These are phyloP conservation scores for Pelodiscus sinensis DNA, from an alignment of 2,113 vertebrate species.

Conservation along the genomic window DNA sequence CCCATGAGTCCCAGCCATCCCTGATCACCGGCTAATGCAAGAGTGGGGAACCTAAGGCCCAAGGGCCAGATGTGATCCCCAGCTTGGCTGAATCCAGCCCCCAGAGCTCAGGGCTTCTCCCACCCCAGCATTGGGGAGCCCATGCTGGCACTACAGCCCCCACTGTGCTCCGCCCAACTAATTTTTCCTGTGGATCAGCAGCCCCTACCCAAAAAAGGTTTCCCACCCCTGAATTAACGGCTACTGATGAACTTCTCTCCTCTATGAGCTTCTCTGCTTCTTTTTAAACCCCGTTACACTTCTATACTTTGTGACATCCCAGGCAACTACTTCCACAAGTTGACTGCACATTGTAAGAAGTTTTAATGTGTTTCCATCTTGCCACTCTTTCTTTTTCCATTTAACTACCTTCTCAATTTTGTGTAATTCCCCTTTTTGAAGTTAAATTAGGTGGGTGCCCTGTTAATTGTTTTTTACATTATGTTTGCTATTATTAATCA, in stretches of 20 bases:
- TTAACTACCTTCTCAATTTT: background rate
- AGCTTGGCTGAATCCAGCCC: too few species aligned
- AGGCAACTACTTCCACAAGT: background rate
- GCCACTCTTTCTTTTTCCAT: background rate
- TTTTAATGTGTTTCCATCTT: background rate
- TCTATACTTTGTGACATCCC: background rate
- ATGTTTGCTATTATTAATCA: background rate
- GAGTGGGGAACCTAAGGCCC: too few species aligned
- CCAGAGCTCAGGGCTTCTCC: too few species aligned
- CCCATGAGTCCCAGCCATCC: too few species aligned
- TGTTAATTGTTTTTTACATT: background rate
- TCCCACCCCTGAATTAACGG: background rate
- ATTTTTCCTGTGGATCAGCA: too few species aligned
- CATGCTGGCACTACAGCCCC: too few species aligned
- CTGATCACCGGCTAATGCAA: too few species aligned
- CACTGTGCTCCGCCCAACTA: too few species aligned
- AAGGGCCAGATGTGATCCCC: too few species aligned
- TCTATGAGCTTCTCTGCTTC: background rate
- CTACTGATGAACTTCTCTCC: background rate
- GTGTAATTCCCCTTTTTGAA: background rate
- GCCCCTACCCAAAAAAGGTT: too few species aligned
- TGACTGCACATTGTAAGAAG: background rate
- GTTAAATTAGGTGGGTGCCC: background rate
- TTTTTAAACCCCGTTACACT: background rate
- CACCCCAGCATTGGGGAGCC: too few species aligned